These are phyloP conservation scores for Gambusia holbrooki DNA, from an alignment of 2,113 vertebrate species.

Conservation along the genomic window DNA sequence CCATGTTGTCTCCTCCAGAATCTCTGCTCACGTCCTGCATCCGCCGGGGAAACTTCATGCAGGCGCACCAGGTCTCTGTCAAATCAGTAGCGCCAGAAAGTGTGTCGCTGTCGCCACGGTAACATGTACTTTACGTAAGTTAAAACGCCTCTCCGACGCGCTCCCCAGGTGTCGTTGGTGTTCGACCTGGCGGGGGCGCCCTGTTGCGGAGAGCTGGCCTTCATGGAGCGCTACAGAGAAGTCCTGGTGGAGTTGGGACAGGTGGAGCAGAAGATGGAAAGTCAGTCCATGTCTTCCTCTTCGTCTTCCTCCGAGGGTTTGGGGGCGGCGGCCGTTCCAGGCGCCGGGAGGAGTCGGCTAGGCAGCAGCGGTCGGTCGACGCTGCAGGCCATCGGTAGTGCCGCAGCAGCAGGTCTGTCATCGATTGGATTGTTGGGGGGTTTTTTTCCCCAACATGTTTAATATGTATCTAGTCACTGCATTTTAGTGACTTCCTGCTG, in stretches of 20 bases:
- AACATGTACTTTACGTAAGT: not conserved
- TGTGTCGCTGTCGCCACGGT: not conserved
- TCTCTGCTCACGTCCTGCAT: slow-evolving; percentile 93
- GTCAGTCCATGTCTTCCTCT: slow-evolving; percentile 79
- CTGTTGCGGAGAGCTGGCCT: slow-evolving; percentile 88
- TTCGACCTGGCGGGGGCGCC: slow-evolving; percentile 86
- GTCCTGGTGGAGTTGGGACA: slow-evolving; percentile 86
- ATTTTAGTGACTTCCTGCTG: not conserved
- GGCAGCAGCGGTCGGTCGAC: slow-evolving; percentile 88
- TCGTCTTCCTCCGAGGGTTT: slow-evolving; percentile 77
- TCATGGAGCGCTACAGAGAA: slow-evolving; percentile 92
- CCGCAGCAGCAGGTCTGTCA: slow-evolving; percentile 90
- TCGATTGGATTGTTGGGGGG: not conserved
- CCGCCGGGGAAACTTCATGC: slow-evolving; percentile 88
- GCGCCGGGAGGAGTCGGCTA: slow-evolving; percentile 72
- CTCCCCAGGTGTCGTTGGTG: slow-evolving; percentile 87
- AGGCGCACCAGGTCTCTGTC: slow-evolving; percentile 90
- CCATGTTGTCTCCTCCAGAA: slow-evolving; percentile 96
- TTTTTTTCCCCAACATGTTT: not conserved
- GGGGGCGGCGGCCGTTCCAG: slow-evolving; percentile 60
- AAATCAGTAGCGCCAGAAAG: not conserved
- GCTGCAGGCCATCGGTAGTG: slow-evolving; percentile 92
- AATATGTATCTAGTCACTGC: not conserved
- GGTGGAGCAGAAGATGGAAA: slow-evolving; percentile 94
- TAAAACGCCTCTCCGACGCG: too few species aligned